These are phyloP conservation scores for Phortica magna DNA, from an alignment of 2,888 invertebrate genomes.

Conservation along the genomic window DNA sequence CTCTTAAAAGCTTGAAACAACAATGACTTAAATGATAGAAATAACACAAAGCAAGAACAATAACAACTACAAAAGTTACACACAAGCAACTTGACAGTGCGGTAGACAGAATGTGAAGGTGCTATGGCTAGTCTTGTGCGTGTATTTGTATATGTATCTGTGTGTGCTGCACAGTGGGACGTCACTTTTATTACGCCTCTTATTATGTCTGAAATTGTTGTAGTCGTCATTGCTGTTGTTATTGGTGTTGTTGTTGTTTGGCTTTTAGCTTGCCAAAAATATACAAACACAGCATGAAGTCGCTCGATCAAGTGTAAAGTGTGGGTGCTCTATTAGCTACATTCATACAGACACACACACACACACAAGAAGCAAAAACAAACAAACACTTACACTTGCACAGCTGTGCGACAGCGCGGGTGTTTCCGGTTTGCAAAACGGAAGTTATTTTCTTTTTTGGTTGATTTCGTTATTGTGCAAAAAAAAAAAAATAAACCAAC, in stretches of 20 bases:
- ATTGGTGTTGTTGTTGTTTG: slow-evolving; percentile 16
- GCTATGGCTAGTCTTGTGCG: not conserved
- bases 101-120: not conserved
- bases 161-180: slow-evolving; percentile 12
- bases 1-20: not conserved
- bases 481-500: slow-evolving; percentile 9
- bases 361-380: not conserved
- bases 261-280: slow-evolving; percentile 26
- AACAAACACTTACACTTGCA: not conserved
- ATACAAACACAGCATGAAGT: slow-evolving; percentile 8
- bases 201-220: slow-evolving; percentile 27
- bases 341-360: not conserved
- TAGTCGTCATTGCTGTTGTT: not conserved
- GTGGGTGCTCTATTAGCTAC: not conserved
- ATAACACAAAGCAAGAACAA: not conserved
- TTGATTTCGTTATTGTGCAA: slow-evolving; percentile 25
- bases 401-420: slow-evolving; percentile 7
- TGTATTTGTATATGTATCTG: not conserved
- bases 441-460: slow-evolving; percentile 34
- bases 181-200: slow-evolving; percentile 27
- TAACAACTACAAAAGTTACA: not conserved
- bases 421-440: slow-evolving; percentile 29
- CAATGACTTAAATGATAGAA: too few relatives aligned
- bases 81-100: not conserved
- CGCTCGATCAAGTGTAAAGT: not conserved